Evolutionary conservation across 2,888 invertebrate genomes (phyloP).

Genomic region (Coleophora flavipennella): DNA sequence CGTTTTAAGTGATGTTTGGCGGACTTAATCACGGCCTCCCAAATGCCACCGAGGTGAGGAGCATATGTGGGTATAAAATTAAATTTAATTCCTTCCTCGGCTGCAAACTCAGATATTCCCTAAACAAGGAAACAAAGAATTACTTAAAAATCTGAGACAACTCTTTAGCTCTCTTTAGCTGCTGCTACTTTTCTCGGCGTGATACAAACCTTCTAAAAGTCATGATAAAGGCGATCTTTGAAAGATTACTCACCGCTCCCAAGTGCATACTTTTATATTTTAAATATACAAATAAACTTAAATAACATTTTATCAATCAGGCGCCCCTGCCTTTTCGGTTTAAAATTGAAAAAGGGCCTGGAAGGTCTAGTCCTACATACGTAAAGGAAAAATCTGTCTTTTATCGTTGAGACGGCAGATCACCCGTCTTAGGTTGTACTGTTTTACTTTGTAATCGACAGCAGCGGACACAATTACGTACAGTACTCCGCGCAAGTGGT

Average conservation of each 20-base stretch:
- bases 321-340: constrained; percentile 3
- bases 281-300: constrained; percentile 1
- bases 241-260: constrained; percentile 3
- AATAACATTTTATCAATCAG: constrained; percentile 4
- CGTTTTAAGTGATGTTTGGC: constrained; percentile 7
- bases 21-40: constrained; percentile 3
- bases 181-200: constrained; percentile 1
- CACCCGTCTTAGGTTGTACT: background rate
- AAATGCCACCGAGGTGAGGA: constrained; percentile 5
- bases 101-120: background rate
- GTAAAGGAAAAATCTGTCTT: constrained; percentile 2
- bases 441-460: background rate
- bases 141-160: background rate
- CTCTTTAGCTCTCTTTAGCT: background rate
- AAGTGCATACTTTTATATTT: constrained; percentile 4
- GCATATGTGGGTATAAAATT: constrained; percentile 2
- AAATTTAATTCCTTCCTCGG: background rate
- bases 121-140: too few relatives aligned
- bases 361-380: constrained; percentile 3
- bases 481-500: background rate
- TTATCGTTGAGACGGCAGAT: constrained; percentile 1
- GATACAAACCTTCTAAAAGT: background rate
- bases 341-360: constrained; percentile 3
- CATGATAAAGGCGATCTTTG: constrained; percentile 1
- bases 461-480: background rate